Evolutionary conservation across 2,797 vertebrate species (phyloP), one percentile per base, ranked within the genome.

Genomic region (Furcifer pardalis): DNA sequence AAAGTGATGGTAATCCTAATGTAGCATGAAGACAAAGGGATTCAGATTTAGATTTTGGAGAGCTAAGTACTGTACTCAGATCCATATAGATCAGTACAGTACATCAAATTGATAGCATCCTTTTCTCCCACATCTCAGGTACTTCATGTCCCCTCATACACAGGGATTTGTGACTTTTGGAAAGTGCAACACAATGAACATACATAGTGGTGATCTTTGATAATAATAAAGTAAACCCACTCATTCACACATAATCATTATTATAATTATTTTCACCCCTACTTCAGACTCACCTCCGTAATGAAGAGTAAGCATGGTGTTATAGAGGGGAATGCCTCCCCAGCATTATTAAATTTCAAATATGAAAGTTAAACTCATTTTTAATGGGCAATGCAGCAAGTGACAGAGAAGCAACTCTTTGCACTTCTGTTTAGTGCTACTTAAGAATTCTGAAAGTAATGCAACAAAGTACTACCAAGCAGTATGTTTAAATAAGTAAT

Each of bases 401-500:
- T 35, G 87, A 84, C 82, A 68, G 46, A 78, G 59, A 82, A 77
- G 86, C 80, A 79, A 56, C 30, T 76, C 69, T 87, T 81, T 62
- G 86, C 66, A 84, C 84, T 37, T 68, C 84, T 32, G 79, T 73
- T 63, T 46, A 46, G 83, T 86, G 76, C 13, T 81, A 62, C 42
- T 88, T 86, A 71, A 0, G 0, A 7, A 84, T 88, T 92, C 71
- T 81, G 68, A 59, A 86, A 90, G 69, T 8, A 13, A 86, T 66
- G 37, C 79, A 79, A 63, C 46, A 56, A 56, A 86, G 52, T 72
- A 85, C 81, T 82, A 69, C 65, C 76, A 89, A 63, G 44, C n/a
- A 87, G 52, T 19, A 72, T 82, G 46, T 86, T 87, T 83, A 86
- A 90, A 83, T 66, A 5, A 87, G 56, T 23, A 85, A 52, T 42